These are phyloP conservation scores for Dynastes grantii DNA, from an alignment of 2,888 invertebrate genomes.

Conservation along the genomic window DNA sequence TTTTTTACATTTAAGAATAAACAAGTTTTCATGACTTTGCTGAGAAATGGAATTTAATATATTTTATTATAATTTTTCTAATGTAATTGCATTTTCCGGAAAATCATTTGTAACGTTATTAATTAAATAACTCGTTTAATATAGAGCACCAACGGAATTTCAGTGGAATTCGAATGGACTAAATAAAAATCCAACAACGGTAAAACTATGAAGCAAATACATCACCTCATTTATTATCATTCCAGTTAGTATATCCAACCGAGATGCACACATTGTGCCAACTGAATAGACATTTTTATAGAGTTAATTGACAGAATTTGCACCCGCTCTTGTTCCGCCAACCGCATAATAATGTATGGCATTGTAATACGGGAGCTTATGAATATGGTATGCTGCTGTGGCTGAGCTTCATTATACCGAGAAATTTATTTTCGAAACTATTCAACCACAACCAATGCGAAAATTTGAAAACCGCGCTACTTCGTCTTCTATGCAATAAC, in stretches of 20 bases:
- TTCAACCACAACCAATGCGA: constrained; percentile 5
- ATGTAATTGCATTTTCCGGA: no score
- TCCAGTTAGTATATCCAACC: background rate
- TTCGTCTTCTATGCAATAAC: background rate
- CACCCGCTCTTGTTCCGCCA: background rate
- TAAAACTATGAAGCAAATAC: no score
- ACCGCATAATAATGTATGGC: constrained; percentile 25
- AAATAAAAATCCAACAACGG: no score
- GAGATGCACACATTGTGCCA: constrained; percentile 26
- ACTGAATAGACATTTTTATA: constrained; percentile 40
- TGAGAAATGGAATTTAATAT: no score
- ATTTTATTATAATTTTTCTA: no score
- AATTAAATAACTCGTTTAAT: no score
- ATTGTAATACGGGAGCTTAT: constrained; percentile 16
- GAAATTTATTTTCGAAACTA: constrained; percentile 20
- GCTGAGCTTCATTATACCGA: constrained; percentile 3
- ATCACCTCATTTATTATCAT: no score
- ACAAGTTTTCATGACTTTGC: background rate
- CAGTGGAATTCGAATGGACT: no score
- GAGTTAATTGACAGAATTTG: constrained; percentile 42
- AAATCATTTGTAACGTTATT: no score
- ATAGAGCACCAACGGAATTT: no score
- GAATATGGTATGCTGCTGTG: constrained; percentile 17
- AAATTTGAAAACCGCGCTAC: constrained; percentile 6
- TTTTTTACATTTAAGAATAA: constrained; percentile 1